Evolutionary conservation across 2,888 invertebrate genomes (phyloP).

Genomic region (Pasiphila rectangulata): DNA sequence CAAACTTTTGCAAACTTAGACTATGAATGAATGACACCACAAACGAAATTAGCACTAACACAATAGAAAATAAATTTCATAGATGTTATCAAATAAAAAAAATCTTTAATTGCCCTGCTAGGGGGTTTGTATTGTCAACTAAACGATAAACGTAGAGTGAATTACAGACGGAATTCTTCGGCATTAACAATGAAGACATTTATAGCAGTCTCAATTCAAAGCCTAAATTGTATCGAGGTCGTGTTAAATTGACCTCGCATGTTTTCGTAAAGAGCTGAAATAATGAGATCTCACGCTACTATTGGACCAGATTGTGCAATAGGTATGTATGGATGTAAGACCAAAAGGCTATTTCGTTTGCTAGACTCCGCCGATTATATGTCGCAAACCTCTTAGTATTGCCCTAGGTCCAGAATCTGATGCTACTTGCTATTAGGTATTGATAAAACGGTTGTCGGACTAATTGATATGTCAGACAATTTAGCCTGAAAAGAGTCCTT

Average conservation of each 20-base stretch:
- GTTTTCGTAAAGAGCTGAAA: slow-evolving; percentile 18
- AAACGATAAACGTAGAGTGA: not conserved
- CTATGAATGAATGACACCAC: too few relatives aligned
- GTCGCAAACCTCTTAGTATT: too few relatives aligned
- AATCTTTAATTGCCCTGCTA: too few relatives aligned
- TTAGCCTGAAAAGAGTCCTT: too few relatives aligned
- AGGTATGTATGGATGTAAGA: not conserved
- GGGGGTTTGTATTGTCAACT: not conserved
- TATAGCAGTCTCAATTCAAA: slow-evolving; percentile 1
- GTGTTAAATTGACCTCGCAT: slow-evolving; percentile 16
- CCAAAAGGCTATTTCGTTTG: not conserved
- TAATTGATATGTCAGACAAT: too few relatives aligned
- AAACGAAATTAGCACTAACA: too few relatives aligned
- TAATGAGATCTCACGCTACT: slow-evolving; percentile 32
- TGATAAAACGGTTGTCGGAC: too few relatives aligned
- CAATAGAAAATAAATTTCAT: too few relatives aligned
- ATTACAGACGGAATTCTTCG: too few relatives aligned
- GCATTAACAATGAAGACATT: not conserved
- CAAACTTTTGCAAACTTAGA: not conserved
- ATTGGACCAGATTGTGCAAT: slow-evolving; percentile 13
- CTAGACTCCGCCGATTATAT: not conserved
- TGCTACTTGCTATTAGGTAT: too few relatives aligned
- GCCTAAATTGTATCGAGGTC: slow-evolving; percentile 15
- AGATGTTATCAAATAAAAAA: too few relatives aligned
- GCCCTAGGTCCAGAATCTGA: too few relatives aligned